Evolutionary conservation across 2,113 vertebrate genomes (phyloP).

Genomic region (Stigmatopora nigra): DNA sequence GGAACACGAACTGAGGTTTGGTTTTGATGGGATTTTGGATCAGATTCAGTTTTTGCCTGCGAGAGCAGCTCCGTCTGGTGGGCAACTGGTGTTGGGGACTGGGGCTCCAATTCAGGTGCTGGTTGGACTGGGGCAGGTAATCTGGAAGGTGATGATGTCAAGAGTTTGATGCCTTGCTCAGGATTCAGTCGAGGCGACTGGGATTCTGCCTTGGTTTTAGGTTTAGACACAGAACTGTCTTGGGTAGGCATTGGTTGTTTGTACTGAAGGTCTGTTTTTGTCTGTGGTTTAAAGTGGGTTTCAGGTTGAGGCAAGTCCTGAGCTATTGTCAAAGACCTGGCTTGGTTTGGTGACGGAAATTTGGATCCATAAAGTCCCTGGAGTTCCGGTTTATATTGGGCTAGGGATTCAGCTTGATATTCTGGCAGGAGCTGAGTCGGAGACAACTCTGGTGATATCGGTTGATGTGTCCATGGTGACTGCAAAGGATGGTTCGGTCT

Average conservation of each 20-base stretch:
- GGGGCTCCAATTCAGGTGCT: conserved; percentile 5
- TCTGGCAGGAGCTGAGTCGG: background rate
- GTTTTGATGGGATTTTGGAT: conserved; percentile 23
- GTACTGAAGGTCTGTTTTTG: conserved; percentile 1
- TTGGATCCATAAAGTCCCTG: background rate
- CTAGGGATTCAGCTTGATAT: background rate
- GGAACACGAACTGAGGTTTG: conserved; percentile 23
- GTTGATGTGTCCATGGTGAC: background rate
- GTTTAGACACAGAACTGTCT: background rate
- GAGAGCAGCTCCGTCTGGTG: conserved; percentile 1
- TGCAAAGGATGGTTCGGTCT: conserved; percentile 10
- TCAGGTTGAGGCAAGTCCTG: background rate
- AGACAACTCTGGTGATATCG: background rate
- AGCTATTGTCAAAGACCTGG: background rate
- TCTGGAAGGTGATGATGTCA: background rate
- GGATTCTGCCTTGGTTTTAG: conserved; percentile 6
- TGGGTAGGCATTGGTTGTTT: background rate
- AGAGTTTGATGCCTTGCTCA: background rate
- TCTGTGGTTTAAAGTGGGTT: background rate
- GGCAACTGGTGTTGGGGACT: conserved; percentile 25
- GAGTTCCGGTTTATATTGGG: background rate
- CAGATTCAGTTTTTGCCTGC: conserved; percentile 10
- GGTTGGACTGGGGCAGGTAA: conserved; percentile 8
- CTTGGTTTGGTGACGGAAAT: conserved; percentile 7
- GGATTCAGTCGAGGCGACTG: conserved; percentile 15